Evolutionary conservation across 2,113 vertebrate genomes (phyloP).

Genomic region (Sceloporus tristichus): DNA sequence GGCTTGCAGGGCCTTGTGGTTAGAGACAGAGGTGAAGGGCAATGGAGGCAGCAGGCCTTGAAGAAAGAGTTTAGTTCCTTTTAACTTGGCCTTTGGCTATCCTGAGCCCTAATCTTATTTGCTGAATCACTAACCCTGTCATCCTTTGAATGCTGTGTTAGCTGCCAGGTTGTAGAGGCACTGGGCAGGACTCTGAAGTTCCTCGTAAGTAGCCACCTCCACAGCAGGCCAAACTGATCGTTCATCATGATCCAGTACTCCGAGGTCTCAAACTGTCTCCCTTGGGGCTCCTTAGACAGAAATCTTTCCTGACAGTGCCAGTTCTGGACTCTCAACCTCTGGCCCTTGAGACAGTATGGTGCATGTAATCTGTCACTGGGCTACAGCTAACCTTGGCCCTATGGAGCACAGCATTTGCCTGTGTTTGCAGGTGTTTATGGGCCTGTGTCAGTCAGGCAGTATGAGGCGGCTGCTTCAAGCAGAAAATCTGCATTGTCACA

Average conservation of each 20-base stretch:
- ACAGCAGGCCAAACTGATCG: background rate
- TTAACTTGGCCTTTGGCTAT: background rate
- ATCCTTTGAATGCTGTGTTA: background rate
- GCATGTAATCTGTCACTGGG: background rate
- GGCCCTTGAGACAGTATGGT: background rate
- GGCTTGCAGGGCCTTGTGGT: background rate
- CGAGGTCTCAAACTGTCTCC: background rate
- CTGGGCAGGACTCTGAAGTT: background rate
- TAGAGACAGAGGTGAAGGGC: background rate
- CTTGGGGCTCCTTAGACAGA: background rate
- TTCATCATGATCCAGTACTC: slow-evolving; percentile 8
- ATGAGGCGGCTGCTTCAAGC: no score
- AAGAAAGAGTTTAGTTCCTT: background rate
- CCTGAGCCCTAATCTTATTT: background rate
- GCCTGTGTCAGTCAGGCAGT: no score
- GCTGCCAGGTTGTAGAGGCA: slow-evolving; percentile 18
- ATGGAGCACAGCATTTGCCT: background rate
- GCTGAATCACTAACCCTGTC: slow-evolving; percentile 20
- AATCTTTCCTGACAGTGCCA: background rate
- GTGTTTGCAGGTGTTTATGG: background rate
- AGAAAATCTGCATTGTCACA: no score
- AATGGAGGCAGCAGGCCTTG: background rate
- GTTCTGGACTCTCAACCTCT: background rate
- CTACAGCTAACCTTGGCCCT: background rate
- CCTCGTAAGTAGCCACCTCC: background rate